Evolutionary conservation across 2,113 vertebrate species (phyloP).

Genomic region (Falcunculus frontatus): DNA sequence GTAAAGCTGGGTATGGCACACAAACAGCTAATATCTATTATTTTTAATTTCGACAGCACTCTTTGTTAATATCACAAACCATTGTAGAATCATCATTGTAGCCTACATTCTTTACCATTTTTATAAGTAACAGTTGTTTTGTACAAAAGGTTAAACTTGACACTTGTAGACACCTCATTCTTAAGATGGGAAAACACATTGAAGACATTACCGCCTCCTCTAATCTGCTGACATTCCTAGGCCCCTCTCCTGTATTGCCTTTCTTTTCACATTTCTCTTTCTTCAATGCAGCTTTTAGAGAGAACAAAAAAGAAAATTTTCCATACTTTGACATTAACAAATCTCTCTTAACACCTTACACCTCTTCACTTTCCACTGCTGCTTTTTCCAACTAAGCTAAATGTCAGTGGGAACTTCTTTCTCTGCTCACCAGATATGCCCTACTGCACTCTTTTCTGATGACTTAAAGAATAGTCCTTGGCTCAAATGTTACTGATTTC

Average conservation of each 20-base stretch:
- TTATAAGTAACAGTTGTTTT: background rate
- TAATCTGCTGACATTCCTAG: background rate
- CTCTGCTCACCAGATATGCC: background rate
- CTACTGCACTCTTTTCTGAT: background rate
- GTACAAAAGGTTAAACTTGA: constrained; percentile 12
- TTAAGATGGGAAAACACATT: background rate
- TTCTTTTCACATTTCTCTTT: background rate
- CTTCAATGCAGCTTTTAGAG: background rate
- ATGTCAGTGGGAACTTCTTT: background rate
- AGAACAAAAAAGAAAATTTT: constrained; percentile 6
- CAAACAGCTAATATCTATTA: background rate
- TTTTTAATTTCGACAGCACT: background rate
- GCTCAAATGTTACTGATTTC: background rate
- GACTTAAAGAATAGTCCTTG: background rate
- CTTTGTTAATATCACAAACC: background rate
- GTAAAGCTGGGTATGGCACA: background rate
- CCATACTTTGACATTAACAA: constrained; percentile 15
- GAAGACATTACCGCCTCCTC: constrained; percentile 3
- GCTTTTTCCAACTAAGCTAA: constrained; percentile 23
- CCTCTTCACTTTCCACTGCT: constrained; percentile 16
- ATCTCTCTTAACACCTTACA: background rate
- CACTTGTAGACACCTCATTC: constrained; percentile 8
- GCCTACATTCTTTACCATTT: background rate
- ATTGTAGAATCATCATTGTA: background rate
- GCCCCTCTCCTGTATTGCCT: background rate